Percentiles rank a stretch among this genome's conserved stretches.
Conservation (phyloP, 2,797 vertebrate species). For the Eleutherodactylus coqui region DNA sequence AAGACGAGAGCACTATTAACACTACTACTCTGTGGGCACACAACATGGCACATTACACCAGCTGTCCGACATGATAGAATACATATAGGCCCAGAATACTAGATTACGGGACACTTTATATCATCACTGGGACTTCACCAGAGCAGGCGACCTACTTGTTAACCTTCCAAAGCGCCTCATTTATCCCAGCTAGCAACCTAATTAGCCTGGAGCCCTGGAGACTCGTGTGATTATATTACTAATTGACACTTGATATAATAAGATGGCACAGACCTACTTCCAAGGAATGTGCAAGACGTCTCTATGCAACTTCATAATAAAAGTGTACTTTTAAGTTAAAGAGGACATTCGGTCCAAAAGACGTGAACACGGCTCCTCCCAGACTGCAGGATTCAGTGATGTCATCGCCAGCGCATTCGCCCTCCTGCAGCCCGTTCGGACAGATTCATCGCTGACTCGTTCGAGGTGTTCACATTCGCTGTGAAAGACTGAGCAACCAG, state of each 20-base stretch:
- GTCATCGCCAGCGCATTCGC: no score
- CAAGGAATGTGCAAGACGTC: background rate
- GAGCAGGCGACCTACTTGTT: constrained; percentile 55
- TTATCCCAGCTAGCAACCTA: constrained; percentile 46
- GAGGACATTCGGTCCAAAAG: no score
- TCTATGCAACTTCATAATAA: background rate
- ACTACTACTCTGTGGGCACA: no score
- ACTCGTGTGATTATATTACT: constrained; percentile 18
- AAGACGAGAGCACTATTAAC: background rate
- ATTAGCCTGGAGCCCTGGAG: constrained; percentile 50
- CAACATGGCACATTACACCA: no score
- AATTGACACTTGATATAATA: constrained; percentile 53
- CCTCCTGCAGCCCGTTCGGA: no score
- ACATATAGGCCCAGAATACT: background rate
- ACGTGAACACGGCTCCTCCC: no score
- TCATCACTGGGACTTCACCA: background rate
- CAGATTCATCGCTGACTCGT: no score
- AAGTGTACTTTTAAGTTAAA: no score
- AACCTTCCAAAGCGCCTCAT: constrained; percentile 18
- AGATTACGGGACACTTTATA: background rate
- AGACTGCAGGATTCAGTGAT: no score
- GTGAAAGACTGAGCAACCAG: no score
- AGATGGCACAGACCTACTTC: constrained; percentile 17
- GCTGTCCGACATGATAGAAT: no score
- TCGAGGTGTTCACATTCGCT: no score